Evolutionary conservation across 1,140 invertebrate genomes (phyloP).

Genomic region (Lordiphosa collinella): DNA sequence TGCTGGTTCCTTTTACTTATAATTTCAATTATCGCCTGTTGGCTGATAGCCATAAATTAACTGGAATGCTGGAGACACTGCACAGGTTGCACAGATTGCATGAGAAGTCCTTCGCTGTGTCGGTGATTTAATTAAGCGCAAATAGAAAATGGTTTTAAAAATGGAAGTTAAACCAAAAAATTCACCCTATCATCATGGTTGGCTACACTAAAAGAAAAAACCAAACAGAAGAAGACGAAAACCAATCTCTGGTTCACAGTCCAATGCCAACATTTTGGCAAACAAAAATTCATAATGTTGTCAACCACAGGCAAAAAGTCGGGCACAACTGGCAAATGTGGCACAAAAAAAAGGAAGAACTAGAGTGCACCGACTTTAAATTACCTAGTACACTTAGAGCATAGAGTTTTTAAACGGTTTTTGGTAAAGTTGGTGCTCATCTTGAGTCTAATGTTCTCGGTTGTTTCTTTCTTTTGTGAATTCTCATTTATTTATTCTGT

Average conservation of each 20-base stretch:
- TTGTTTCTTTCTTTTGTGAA: too few relatives aligned
- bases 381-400: too few relatives aligned
- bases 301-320: conserved; percentile 25
- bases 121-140: conserved; percentile 62
- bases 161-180: too few relatives aligned
- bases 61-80: conserved; percentile 38
- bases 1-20: conserved; percentile 41
- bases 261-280: conserved; percentile 47
- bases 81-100: conserved; percentile 53
- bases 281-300: conserved; percentile 31
- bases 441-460: too few relatives aligned
- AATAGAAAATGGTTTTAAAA: conserved; percentile 13
- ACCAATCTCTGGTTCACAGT: conserved; percentile 38
- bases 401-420: too few relatives aligned
- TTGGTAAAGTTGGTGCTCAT: too few relatives aligned
- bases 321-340: conserved; percentile 15
- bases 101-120: conserved; percentile 43
- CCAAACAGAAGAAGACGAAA: conserved; percentile 5
- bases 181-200: conserved; percentile 1
- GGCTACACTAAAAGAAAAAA: background rate
- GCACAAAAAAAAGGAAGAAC: conserved; percentile 2
- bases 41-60: conserved; percentile 70
- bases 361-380: too few relatives aligned
- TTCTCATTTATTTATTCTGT: too few relatives aligned
- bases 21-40: conserved; percentile 76